These are phyloP conservation scores for Alcedo atthis DNA, from an alignment of 2,797 vertebrate species.

Conservation along the genomic window DNA sequence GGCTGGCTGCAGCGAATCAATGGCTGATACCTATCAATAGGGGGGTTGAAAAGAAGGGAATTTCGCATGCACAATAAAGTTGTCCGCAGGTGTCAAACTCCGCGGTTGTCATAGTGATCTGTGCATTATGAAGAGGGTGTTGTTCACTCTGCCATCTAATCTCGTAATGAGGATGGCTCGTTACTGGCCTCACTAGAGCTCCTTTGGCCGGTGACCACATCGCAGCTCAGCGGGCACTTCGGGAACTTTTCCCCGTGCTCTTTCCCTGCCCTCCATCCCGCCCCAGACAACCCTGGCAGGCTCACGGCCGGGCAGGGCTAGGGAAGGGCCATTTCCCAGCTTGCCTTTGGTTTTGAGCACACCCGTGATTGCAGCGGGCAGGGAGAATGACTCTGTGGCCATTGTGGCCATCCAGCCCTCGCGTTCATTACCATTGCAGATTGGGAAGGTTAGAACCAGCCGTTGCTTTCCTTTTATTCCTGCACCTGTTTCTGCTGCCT, in stretches of 20 bases:
- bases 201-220: neutral
- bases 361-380: neutral
- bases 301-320: neutral
- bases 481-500: conserved; percentile 55
- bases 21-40: conserved; percentile 43
- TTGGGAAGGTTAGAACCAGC: neutral
- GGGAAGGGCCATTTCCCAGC: neutral
- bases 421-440: conserved; percentile 27
- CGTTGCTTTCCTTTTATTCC: conserved; percentile 31
- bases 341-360: neutral
- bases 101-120: conserved; percentile 80
- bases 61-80: conserved; percentile 65
- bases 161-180: conserved; percentile 75
- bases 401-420: neutral
- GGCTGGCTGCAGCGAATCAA: neutral
- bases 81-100: conserved; percentile 75
- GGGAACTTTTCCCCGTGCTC: neutral
- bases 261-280: neutral
- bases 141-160: conserved; percentile 75
- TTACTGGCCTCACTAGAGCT: conserved; percentile 37
- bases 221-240: neutral
- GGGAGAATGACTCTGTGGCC: accelerated
- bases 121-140: conserved; percentile 79
- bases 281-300: neutral
- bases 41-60: conserved; percentile 36